Evolutionary conservation across 2,113 vertebrate species (phyloP).

Genomic region (Silurus meridionalis): DNA sequence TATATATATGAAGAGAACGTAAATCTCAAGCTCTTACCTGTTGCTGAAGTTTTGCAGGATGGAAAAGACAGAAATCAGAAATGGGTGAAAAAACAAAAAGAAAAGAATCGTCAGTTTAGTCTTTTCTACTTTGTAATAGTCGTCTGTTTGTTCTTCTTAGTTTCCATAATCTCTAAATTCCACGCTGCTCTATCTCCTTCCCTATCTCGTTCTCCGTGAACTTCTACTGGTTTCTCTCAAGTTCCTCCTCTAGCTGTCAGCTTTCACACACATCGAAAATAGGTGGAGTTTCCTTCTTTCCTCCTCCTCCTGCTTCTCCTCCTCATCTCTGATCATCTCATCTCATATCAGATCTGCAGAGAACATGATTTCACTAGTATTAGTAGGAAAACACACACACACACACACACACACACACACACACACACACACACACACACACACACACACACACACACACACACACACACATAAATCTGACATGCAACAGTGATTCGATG

Average conservation of each 20-base stretch:
- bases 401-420: not conserved
- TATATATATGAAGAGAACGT: not conserved
- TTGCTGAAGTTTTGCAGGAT: not conserved
- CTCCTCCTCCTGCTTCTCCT: not conserved
- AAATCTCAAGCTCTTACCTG: not conserved
- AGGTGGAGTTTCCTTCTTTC: slow-evolving; percentile 17
- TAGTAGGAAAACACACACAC: not conserved
- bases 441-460: not conserved
- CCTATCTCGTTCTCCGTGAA: not conserved
- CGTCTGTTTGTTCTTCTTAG: not conserved
- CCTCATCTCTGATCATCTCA: not conserved
- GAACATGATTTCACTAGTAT: not conserved
- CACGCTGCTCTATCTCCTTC: not conserved
- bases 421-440: not conserved
- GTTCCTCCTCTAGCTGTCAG: not conserved
- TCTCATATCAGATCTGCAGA: not conserved
- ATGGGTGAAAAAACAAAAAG: no score
- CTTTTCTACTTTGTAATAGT: no score
- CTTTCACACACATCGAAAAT: not conserved
- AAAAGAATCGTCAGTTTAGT: not conserved
- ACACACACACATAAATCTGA: not conserved
- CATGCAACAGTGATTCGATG: not conserved
- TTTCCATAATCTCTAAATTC: not conserved
- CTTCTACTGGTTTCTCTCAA: not conserved
- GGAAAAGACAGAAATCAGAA: not conserved